A percentile compares a stretch with the other conserved stretches of the same genome.
These are phyloP conservation scores for Diplolepis rosae DNA, from an alignment of 2,888 invertebrate genomes.

Conservation along the genomic window DNA sequence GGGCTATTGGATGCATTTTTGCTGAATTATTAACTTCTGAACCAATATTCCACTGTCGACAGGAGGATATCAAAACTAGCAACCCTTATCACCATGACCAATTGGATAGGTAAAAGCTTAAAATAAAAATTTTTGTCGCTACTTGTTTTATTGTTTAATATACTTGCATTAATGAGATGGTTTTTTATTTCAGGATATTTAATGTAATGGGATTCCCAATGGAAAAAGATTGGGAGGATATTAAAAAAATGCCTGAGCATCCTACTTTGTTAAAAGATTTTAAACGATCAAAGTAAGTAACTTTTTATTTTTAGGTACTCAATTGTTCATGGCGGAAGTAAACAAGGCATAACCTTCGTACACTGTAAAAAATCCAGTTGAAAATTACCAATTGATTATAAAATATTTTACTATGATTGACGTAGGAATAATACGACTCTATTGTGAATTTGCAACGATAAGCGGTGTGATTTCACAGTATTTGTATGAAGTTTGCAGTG, in stretches of 20 bases:
- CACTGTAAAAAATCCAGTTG: too few species aligned
- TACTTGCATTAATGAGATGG: constrained; percentile 5
- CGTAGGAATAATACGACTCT: too few species aligned
- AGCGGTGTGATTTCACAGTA: too few species aligned
- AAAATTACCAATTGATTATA: too few species aligned
- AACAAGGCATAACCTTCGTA: too few species aligned
- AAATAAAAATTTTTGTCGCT: constrained; percentile 7
- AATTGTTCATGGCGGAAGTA: too few species aligned
- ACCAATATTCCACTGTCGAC: constrained; percentile 99
- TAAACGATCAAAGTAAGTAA: constrained; percentile 89
- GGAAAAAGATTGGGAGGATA: constrained; percentile 99
- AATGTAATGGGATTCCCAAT: constrained; percentile 99
- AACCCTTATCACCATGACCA: constrained; percentile 99
- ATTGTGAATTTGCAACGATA: too few species aligned
- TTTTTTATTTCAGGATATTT: constrained; percentile 83
- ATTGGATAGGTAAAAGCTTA: constrained; percentile 81
- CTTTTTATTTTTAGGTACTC: constrained; percentile 10
- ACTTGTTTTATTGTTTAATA: constrained; percentile 29
- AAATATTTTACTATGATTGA: too few species aligned
- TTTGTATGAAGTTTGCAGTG: too few species aligned
- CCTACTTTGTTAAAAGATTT: constrained; percentile 96
- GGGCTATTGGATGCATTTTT: constrained; percentile 99
- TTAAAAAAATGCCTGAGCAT: constrained; percentile 99
- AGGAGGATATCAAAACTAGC: constrained; percentile 99
- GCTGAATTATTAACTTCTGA: constrained; percentile 99